A percentile compares a stretch with the other conserved stretches of the same genome.
Evolutionary conservation across 2,797 vertebrate genomes (phyloP).

Genomic region (Cossypha dichroa): DNA sequence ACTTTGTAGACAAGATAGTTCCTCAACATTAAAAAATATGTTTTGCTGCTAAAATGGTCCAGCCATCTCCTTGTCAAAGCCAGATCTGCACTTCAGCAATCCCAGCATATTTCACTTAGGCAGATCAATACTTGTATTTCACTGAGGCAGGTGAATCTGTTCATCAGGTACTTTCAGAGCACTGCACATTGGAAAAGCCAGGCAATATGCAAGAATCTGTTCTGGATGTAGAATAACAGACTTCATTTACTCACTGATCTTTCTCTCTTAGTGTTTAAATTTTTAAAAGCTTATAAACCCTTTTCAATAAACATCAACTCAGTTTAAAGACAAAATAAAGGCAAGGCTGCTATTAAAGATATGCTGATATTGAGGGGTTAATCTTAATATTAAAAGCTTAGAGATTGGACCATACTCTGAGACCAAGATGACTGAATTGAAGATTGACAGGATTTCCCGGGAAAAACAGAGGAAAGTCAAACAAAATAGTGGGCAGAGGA

Average conservation of each 20-base stretch:
- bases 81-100: neutral
- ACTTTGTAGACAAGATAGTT: constrained; percentile 1
- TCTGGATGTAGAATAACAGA: neutral
- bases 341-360: neutral
- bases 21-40: neutral
- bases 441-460: neutral
- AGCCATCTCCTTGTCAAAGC: neutral
- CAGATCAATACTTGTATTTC: neutral
- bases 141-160: neutral
- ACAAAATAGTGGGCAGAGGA: neutral
- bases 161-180: neutral
- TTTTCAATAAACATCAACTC: neutral
- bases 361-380: accelerated
- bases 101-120: neutral
- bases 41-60: neutral
- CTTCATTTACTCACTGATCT: neutral
- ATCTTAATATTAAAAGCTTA: neutral
- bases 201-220: neutral
- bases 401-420: neutral
- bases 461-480: neutral
- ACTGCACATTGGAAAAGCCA: accelerated
- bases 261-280: neutral
- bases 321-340: neutral
- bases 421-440: neutral
- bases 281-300: neutral